Base-by-base conservation (phyloP, 2,113 vertebrate genomes). In the Ia io region DNA sequence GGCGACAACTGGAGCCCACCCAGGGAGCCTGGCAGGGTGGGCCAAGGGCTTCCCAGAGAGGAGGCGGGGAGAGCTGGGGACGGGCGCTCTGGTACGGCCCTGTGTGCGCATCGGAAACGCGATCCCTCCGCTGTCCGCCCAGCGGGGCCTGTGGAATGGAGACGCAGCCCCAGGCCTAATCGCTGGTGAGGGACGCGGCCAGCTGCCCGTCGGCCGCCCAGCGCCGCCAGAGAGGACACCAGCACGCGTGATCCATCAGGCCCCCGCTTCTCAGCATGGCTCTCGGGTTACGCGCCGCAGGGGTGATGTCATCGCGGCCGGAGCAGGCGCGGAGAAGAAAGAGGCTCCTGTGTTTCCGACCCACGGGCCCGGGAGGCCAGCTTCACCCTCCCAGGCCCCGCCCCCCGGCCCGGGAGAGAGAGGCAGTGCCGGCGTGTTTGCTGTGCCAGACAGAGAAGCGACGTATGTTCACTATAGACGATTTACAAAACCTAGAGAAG, bases 271-370 rank as follows among this genome's bases (percentile, higher is more conserved):
- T 85, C 73, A n/a, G 6, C 51, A 22, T 0, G 47, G 63, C 77
- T 93, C 95, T 97, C 63, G 1, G 44, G 82, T 97, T 93, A 95
- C 97, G 51, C 42, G 10, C 88, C 4, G 0, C 11, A 13, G 47
- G 37, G 78, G 2, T 93, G 95, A 96, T 16, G 91, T 96, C 96
- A 88, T 30, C 5, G 88, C 5, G 20, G 85, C 35, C 18, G 1
- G 63, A 2, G 89, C 63, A 8, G 1, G 2, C 13, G 85, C 32
- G 6, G 49, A 5, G 16, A 14, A 92, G 84, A 87, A 80, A 53
- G 93, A 82, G 84, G 84, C 93, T 70, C 73, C 94, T 91, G 79
- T 88, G 76, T 84, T 44, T 14, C 90, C 80, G 37, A 11, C 40
- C 73, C 25, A 0, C 9, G 79, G 70, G 67, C 59, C 49, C 0